These are phyloP conservation scores for Ganaspis brasiliensis DNA, from an alignment of 2,888 invertebrate species.

Conservation along the genomic window DNA sequence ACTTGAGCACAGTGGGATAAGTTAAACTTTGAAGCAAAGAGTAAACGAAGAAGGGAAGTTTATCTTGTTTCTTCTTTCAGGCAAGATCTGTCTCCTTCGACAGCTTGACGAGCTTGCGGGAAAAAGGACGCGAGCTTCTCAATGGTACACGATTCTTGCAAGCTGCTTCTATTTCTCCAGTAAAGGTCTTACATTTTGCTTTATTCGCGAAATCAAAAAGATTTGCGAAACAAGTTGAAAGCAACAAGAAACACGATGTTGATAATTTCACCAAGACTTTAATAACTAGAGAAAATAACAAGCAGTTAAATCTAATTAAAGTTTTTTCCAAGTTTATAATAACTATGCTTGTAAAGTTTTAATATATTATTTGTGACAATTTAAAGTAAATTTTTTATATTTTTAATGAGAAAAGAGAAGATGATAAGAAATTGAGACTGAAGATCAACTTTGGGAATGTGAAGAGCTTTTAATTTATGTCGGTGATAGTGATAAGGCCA, in stretches of 20 bases:
- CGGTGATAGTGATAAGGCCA: background rate
- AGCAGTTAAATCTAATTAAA: background rate
- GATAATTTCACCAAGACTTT: no score
- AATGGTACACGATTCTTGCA: background rate
- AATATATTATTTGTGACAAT: no score
- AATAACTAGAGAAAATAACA: background rate
- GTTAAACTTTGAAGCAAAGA: slow-evolving; percentile 33
- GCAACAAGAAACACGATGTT: no score
- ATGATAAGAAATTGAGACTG: no score
- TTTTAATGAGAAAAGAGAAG: no score
- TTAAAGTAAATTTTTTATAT: no score
- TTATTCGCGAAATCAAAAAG: background rate
- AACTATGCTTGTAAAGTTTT: no score
- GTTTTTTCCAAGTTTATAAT: no score
- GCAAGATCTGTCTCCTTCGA: slow-evolving; percentile 37
- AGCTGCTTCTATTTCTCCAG: slow-evolving; percentile 1
- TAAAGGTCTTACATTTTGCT: background rate
- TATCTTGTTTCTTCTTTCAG: slow-evolving; percentile 35
- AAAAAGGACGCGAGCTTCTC: slow-evolving; percentile 20
- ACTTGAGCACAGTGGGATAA: slow-evolving; percentile 14
- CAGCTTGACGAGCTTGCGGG: slow-evolving; percentile 18
- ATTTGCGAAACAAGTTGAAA: background rate
- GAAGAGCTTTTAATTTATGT: no score
- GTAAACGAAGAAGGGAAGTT: slow-evolving; percentile 33
- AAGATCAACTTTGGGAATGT: no score